Conservation (phyloP, 2,888 invertebrate genomes). For the Latheticus oryzae region DNA sequence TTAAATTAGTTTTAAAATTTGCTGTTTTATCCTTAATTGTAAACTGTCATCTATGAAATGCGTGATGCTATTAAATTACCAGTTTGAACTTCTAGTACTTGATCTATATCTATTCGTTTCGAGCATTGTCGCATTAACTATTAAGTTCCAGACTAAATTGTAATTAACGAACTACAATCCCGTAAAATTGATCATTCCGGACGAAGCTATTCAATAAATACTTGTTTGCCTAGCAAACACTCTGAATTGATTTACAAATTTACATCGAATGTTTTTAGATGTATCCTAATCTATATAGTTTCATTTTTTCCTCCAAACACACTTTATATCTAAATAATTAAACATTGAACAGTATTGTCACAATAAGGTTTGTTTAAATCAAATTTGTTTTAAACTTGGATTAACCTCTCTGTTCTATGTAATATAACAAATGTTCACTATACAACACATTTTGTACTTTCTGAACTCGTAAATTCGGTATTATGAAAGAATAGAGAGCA, state of each 20-base stretch:
- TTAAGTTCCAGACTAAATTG: conserved; percentile 35
- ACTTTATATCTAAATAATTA: conserved; percentile 28
- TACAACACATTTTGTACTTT: conserved; percentile 22
- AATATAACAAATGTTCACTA: conserved; percentile 22
- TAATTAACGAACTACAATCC: conserved; percentile 37
- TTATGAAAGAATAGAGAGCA: conserved; percentile 32
- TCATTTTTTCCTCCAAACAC: conserved; percentile 17
- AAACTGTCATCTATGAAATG: conserved; percentile 40
- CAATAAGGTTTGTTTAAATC: conserved; percentile 17
- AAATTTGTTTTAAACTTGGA: conserved; percentile 22
- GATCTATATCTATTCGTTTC: conserved; percentile 41
- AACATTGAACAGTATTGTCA: conserved; percentile 22
- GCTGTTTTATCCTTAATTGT: conserved; percentile 34
- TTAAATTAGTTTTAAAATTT: not conserved
- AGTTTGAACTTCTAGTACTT: conserved; percentile 40
- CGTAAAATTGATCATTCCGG: conserved; percentile 37
- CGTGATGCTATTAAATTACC: conserved; percentile 37
- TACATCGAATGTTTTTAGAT: conserved; percentile 18
- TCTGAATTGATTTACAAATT: conserved; percentile 30
- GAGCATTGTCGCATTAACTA: conserved; percentile 37
- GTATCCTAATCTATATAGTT: conserved; percentile 11
- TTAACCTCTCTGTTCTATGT: conserved; percentile 17
- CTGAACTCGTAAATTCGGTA: conserved; percentile 23
- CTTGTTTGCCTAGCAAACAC: conserved; percentile 35
- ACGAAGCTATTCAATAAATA: conserved; percentile 34